Base-by-base conservation (phyloP, 2,797 vertebrate genomes). In the Helostoma temminkii region DNA sequence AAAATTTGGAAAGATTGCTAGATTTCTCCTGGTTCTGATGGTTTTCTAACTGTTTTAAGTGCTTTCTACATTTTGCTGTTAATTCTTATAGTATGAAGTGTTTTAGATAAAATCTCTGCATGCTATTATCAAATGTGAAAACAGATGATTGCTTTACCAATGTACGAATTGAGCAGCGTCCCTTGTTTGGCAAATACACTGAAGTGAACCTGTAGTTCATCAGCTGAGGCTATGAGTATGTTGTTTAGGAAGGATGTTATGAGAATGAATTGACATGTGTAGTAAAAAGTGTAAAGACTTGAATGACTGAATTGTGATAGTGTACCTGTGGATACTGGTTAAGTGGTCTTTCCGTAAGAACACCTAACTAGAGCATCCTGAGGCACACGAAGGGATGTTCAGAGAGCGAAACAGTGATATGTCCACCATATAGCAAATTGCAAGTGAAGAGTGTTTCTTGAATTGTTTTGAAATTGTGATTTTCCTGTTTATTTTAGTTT, bases 41-140 rank as follows among this genome's bases (percentile, higher is more conserved):
- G 8, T 42, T 9, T 9, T 19, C 0, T 9, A 9, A 6, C 19
- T 3, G 41, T 22, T 45, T 45, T 45, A 21, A 15, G n/a, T 3
- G 21, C 9, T 52, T 74, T 59, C 25, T 52, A 9, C 6, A 37
- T 61, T 30, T 41, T 47, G 39, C 34, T 54, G 2, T 72, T 48
- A 11, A 32, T 49, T 60, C 12, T 28, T 57, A 4, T 57, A 43
- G n/a, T 22, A 11, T 8, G 14, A 37, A 25, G 34, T 12, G 1
- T 62, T 66, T 73, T 52, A 58, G 22, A 34, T 59, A 1, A 52
- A 46, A 64, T 73, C 1, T 22, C 34, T 86, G 67, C 59, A 81
- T 82, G 75, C 24, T 30, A 53, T 62, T 60, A 63, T 70, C 30
- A 66, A 52, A 53, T 54, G 41, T 65, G 48, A 58, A 82, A 54